phyloP scores from a whole-genome alignment of 2,113 vertebrate genomes.

The Talpa occidentalis region DNA sequence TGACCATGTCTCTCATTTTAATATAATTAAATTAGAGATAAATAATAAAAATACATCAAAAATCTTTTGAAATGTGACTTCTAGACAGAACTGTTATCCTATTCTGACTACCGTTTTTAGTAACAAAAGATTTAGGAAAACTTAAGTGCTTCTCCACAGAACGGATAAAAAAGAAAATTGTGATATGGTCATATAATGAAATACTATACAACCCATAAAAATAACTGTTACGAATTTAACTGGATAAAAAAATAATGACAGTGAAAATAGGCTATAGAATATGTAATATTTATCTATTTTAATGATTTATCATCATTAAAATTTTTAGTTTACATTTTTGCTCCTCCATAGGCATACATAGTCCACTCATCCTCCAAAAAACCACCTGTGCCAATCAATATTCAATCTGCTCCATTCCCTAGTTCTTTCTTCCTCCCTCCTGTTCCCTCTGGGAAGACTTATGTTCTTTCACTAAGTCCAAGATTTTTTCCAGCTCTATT shows the following conservation, averaged over 20 bases:
- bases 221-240: neutral
- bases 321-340: too few species aligned
- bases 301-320: neutral
- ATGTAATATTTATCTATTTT: too few species aligned
- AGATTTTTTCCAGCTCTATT: too few species aligned
- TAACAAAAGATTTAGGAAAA: neutral
- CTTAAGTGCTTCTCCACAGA: neutral
- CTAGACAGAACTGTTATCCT: neutral
- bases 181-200: neutral
- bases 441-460: too few species aligned
- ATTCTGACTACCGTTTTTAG: neutral
- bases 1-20: neutral
- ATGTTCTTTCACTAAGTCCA: too few species aligned
- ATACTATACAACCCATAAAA: neutral
- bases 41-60: neutral
- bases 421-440: too few species aligned
- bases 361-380: too few species aligned
- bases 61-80: neutral
- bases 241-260: neutral
- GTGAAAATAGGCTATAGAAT: neutral
- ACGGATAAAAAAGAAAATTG: neutral
- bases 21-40: constrained; percentile 19
- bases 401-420: too few species aligned
- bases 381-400: too few species aligned
- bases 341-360: too few species aligned